Evolutionary conservation across 2,113 vertebrate genomes (phyloP).

Genomic region (Nematolebias whitei): DNA sequence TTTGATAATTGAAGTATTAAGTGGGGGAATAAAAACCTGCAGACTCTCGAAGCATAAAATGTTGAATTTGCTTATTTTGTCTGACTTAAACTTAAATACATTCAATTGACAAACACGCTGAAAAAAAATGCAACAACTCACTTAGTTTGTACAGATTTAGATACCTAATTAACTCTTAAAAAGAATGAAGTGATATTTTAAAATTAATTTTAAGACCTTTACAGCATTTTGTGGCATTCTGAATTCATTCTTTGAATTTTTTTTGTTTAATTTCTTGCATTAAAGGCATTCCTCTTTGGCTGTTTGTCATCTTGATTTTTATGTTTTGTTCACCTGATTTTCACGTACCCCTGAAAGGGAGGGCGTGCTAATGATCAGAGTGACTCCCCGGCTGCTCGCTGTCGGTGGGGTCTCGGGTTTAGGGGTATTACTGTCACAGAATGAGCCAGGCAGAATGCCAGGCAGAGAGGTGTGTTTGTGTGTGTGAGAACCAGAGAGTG

Average conservation of each 20-base stretch:
- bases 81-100: not conserved
- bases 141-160: no score
- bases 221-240: not conserved
- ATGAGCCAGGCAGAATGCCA: conserved; percentile 66
- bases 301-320: conserved; percentile 22
- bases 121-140: not conserved
- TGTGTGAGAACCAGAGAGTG: conserved; percentile 39
- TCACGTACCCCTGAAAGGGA: not conserved
- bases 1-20: not conserved
- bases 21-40: not conserved
- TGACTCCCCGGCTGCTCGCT: conserved; percentile 36
- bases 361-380: conserved; percentile 35
- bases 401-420: conserved; percentile 72
- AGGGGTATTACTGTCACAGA: conserved; percentile 74
- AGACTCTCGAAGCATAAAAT: not conserved
- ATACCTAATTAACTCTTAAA: not conserved
- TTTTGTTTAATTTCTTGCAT: not conserved
- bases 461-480: conserved; percentile 40
- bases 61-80: not conserved
- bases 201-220: not conserved
- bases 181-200: no score
- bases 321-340: conserved; percentile 38
- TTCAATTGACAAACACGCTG: not conserved
- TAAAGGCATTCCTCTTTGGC: conserved; percentile 10
- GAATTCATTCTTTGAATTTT: not conserved